A percentile compares a stretch with the other conserved stretches of the same genome.
Conservation (phyloP, 2,113 vertebrate species). For the Anoplopoma fimbria region DNA sequence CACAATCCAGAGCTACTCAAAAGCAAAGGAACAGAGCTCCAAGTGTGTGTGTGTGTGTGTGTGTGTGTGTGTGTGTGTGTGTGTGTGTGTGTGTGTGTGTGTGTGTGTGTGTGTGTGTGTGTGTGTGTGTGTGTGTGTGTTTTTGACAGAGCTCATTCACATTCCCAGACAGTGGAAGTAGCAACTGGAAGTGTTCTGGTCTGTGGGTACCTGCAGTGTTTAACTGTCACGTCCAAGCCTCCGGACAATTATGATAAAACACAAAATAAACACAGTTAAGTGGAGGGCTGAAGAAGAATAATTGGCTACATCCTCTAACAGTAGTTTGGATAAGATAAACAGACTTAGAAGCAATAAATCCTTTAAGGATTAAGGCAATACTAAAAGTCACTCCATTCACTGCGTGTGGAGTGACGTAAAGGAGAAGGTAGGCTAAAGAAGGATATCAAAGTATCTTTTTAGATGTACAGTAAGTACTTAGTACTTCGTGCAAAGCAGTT, state of each 20-base stretch:
- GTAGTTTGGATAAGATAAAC: background rate
- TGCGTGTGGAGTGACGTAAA: background rate
- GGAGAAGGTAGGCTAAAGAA: background rate
- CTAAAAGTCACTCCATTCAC: background rate
- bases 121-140: conserved; percentile 40
- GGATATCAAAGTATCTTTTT: background rate
- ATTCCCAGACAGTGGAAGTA: conserved; percentile 77
- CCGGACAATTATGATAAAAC: conserved; percentile 48
- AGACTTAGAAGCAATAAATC: conserved; percentile 1
- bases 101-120: conserved; percentile 46
- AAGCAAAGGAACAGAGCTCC: conserved; percentile 44
- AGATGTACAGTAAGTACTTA: too few relatives aligned
- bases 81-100: conserved; percentile 11
- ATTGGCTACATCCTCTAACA: conserved; percentile 18
- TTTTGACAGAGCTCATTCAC: conserved; percentile 57
- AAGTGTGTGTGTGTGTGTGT: conserved; percentile 45
- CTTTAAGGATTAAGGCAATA: background rate
- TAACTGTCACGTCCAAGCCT: conserved; percentile 66
- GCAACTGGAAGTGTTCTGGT: conserved; percentile 57
- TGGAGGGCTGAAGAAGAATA: conserved; percentile 1
- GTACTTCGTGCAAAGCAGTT: background rate
- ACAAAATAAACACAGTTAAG: conserved; percentile 38
- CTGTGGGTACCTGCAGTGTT: conserved; percentile 57
- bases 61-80: conserved; percentile 33
- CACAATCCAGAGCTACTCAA: conserved; percentile 59